Base-by-base conservation (phyloP, 2,797 vertebrate genomes). In the Danionella dracula region DNA sequence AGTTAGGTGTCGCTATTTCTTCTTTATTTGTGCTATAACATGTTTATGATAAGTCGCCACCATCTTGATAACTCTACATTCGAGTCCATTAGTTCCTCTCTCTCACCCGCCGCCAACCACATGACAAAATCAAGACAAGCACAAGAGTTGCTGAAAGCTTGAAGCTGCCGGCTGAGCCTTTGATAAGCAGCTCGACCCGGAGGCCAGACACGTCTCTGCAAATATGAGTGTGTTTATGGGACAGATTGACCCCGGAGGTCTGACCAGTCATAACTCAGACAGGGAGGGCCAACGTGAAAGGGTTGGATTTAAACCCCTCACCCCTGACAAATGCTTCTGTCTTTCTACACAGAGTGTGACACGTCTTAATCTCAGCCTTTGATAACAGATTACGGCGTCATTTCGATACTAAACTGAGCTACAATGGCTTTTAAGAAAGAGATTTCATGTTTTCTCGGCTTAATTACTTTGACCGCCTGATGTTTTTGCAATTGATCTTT, bases 181-280 rank as follows among this genome's bases (percentile, higher is more conserved):
- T 60, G 54, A 68, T 53, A 65, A 68, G 67, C 29, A 53, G 16
- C 60, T 56, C 48, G 9, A 15, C 53, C 27, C n/a, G 2, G 42
- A 34, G 58, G 57, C 58, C 57, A 57, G 45, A 23, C 31, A 2
- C n/a, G 16, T 17, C 55, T 60, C 16, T 9, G 35, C 23, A 27
- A 27, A 27, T 27, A 27, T 6, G 37, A 35, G 42, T 32, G 60
- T 69, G 46, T 69, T 38, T 8, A 49, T 34, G 34, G 4, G n/a
- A 61, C 17, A 49, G 44, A 58, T 63, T 76, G 68, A 76, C 74
- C 70, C 54, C 48, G 67, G 74, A 70, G 61, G 65, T 19, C 63
- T 57, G 44, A 21, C 11, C 11, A n/a, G 20, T 23, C 45, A 61
- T 72, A 62, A 69, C 45, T 76, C 70, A 72, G 56, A 21, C 34